Evolutionary conservation across 1,140 invertebrate genomes (phyloP).

Genomic region (Drosophila bocki): DNA sequence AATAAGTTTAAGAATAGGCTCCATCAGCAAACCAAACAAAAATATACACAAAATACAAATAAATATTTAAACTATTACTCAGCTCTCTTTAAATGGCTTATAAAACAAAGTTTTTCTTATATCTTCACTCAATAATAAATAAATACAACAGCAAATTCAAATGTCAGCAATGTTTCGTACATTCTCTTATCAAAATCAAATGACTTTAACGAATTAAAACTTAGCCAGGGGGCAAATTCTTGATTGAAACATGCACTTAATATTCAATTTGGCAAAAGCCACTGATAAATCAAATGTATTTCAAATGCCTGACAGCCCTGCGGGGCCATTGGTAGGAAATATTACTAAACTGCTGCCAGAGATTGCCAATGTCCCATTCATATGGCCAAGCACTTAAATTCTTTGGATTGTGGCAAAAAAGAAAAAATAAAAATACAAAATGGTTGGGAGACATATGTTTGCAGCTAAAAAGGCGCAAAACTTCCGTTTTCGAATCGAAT

Average conservation of each 20-base stretch:
- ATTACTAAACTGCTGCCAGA: conserved; percentile 16
- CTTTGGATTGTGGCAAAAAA: background rate
- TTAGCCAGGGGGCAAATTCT: background rate
- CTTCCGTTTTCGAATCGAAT: conserved; percentile 41
- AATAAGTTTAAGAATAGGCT: background rate
- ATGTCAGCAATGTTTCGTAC: background rate
- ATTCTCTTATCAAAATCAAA: conserved; percentile 29
- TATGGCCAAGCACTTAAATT: conserved; percentile 11
- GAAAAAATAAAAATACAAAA: background rate
- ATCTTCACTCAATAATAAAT: background rate
- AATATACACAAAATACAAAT: background rate
- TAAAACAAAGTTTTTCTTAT: background rate
- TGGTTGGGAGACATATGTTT: conserved; percentile 16
- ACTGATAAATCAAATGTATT: conserved; percentile 27
- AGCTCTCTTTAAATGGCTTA: background rate
- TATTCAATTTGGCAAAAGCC: conserved; percentile 21
- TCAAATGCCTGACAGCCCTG: background rate
- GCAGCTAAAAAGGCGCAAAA: conserved; percentile 32
- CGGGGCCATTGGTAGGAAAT: background rate
- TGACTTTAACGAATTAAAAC: conserved; percentile 18
- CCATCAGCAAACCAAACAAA: background rate
- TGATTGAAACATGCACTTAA: conserved; percentile 28
- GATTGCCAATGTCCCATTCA: conserved; percentile 25
- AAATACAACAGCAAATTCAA: background rate
- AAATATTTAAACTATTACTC: background rate